Evolutionary conservation across 1,140 invertebrate genomes (phyloP).

Genomic region (Drosophila lacertosa): DNA sequence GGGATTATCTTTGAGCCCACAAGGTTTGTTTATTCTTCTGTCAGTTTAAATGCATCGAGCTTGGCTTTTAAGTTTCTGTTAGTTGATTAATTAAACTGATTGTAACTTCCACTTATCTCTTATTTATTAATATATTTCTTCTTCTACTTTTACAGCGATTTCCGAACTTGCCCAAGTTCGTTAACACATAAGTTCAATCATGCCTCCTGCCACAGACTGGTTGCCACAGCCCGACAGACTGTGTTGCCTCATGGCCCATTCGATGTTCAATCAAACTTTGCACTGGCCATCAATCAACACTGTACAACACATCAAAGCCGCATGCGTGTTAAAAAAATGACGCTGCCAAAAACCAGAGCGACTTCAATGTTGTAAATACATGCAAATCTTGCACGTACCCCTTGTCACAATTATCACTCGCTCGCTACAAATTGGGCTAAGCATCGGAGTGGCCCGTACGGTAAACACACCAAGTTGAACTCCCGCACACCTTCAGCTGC

Average conservation of each 20-base stretch:
- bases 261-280: conserved; percentile 74
- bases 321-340: conserved; percentile 50
- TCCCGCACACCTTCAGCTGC: neutral
- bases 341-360: conserved; percentile 46
- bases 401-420: too few relatives aligned
- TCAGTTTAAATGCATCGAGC: too few relatives aligned
- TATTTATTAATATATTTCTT: too few relatives aligned
- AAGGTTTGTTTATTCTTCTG: too few relatives aligned
- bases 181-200: conserved; percentile 25
- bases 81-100: too few relatives aligned
- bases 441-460: conserved; percentile 32
- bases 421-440: conserved; percentile 72
- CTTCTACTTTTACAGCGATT: conserved; percentile 46
- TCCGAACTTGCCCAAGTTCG: conserved; percentile 29
- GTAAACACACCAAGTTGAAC: conserved; percentile 13
- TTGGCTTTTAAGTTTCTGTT: too few relatives aligned
- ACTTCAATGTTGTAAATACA: conserved; percentile 34
- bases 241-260: neutral
- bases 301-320: conserved; percentile 64
- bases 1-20: too few relatives aligned
- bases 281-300: conserved; percentile 69
- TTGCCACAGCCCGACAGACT: conserved; percentile 5
- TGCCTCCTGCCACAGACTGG: conserved; percentile 1
- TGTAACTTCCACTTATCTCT: too few relatives aligned
- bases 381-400: too few relatives aligned